Evolutionary conservation across 2,888 invertebrate genomes (phyloP), one percentile per base, ranked within the genome.

Genomic region (Halocaridina rubra): DNA sequence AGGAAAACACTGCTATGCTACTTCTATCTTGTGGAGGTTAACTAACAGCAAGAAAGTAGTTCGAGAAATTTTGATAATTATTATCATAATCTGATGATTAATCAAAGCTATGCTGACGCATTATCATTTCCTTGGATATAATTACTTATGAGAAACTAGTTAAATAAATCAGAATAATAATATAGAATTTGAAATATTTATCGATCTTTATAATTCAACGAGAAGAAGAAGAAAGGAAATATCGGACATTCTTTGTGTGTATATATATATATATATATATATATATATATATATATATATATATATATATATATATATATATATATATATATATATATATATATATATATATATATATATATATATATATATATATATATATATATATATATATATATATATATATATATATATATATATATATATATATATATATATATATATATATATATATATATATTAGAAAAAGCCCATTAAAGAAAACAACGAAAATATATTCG

Each of bases 1-100:
- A 84, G 78, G 78, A 84, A 84, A 84, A 84, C 82, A 84, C 77
- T 84, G 71, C 78, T 77, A 33, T 24, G 10, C 5, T 77, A 33
- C 77, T 78, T 77, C 82, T 78, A 32, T 78, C 82, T 84, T 30
- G 24, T 29, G 19, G 19, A 71, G 78, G 78, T n/a, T 78, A 84
- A 78, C 71, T 76, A 22, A 61, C 67, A 77, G 32, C 22, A 72
- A n/a, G n/a, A 82, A 84, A 84, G 61, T 84, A 84, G 82, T 84
- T 46, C 82, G 78, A 78, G 72, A 72, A 80, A 80, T 39, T 80
- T 80, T 32, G 24, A 74, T 16, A 39, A 39, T 32, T n/a, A n/a
- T 71, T 1, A 13, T 24, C 61, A 10, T 61, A 22, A 61, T 61
- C 19, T 3, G 1, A 61, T 61, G 1, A 1, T 16, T 22, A 22